Base-by-base conservation (phyloP, 2,888 invertebrate genomes). In the Hydroisotoma schaefferi region DNA sequence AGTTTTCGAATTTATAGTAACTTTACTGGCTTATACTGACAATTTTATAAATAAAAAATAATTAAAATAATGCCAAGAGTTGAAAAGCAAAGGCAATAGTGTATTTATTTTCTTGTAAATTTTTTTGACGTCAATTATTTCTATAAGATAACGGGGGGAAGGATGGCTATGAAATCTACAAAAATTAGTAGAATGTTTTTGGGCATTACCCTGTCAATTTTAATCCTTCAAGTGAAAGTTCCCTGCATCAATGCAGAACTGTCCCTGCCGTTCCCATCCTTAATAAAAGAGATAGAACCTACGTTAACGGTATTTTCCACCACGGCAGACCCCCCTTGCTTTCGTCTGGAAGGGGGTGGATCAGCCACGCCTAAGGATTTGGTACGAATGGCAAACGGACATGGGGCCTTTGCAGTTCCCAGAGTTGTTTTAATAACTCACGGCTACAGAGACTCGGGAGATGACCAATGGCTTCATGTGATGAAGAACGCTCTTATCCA, bases 341-440 rank as follows among this genome's bases (percentile, higher is more conserved):
- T 65, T 37, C 23, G 46, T 15, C 25, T 65, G n/a, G 57, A 37
- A 25, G 57, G 57, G 20, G 55, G 59, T 8, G 43, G 27, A 2
- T 6, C 58, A 20, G 37, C 55, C 23, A 55, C 59, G 2, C 8
- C 49, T 6, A 49, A 54, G n/a, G 65, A 65, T 27, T 47, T 65
- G 18, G 59, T 59, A 22, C 47, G 52, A 15, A 55, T 65, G 2
- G 52, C 65, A 29, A 58, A 55, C 6, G 62, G 62, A 3, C 57
- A 65, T 29, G 62, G 62, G 18, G 61, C 62, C 15, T 60, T 49
- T 49, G 51, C 44, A 5, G 12, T 55, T 6, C 33, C 49, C 25
- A 55, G 65, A 15, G 51, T 65, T 8, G 57, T 63, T 20, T 65
- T 67, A 18, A 26, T 67, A 26, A 59, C 63, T 10, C 67, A 67